These are phyloP conservation scores for Nomia melanderi DNA, from an alignment of 1,140 invertebrate species.

Conservation along the genomic window DNA sequence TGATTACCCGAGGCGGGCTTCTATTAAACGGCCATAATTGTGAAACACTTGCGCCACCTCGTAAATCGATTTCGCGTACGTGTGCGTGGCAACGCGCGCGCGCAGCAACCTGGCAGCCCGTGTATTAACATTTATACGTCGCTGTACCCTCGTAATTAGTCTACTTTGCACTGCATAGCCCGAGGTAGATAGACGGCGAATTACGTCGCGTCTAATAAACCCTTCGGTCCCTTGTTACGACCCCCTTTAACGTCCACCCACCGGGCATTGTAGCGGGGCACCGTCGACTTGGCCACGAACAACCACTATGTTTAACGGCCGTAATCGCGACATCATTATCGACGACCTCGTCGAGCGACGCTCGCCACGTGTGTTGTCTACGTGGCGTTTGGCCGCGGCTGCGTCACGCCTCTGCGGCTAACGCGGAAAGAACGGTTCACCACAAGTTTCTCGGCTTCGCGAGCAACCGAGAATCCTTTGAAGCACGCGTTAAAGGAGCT, in stretches of 20 bases:
- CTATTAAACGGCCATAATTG: conserved; percentile 41
- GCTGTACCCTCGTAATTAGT: not conserved
- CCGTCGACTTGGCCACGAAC: no score
- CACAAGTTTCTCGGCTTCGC: not conserved
- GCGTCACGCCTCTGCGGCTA: not conserved
- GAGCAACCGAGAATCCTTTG: conserved; percentile 6
- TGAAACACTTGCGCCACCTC: conserved; percentile 24
- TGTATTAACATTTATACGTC: conserved; percentile 24
- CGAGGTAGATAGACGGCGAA: no score
- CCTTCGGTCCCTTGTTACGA: not conserved
- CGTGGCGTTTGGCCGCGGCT: not conserved
- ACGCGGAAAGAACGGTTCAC: not conserved
- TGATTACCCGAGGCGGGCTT: conserved; percentile 13
- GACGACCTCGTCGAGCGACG: not conserved
- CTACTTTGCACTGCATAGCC: conserved; percentile 15
- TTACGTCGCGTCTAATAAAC: not conserved
- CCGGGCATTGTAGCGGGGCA: no score
- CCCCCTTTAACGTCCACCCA: not conserved
- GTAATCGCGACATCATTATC: not conserved
- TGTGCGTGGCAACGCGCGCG: not conserved
- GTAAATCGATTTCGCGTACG: conserved; percentile 32
- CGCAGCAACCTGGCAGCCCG: not conserved
- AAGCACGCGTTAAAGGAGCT: not conserved
- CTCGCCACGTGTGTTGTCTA: not conserved
- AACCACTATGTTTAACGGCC: not conserved